Evolutionary conservation across 2,888 invertebrate species (phyloP), one percentile per base, ranked within the genome.

Genomic region (Ectemnius cavifrons): DNA sequence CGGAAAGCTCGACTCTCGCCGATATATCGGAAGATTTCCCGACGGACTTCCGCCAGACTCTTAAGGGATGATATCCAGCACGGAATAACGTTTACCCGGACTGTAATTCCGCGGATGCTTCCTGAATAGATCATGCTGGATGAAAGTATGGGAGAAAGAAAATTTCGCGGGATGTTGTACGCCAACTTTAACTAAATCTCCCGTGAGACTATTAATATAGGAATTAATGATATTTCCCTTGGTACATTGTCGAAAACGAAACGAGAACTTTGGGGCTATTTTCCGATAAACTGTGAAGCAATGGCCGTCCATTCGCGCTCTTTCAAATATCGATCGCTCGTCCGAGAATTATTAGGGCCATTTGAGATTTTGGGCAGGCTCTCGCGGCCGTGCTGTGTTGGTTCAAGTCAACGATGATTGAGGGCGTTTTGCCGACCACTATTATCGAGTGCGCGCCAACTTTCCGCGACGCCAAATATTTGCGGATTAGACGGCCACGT

Each of bases 21-120:
- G 37, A 59, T 37, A 72, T 77, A 77, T 20, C 73, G 27, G 70
- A 77, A 74, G 77, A 74, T 80, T 77, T 80, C 74, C 77, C 80
- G 70, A 37, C 64, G 80, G 74, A 64, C 37, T 37, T 37, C 37
- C 37, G 37, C 18, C 20, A 18, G 8, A 18, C 20, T 28, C 16
- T 52, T 52, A 16, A 13, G 52, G 52, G 52, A 16, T 52, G 37
- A 37, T 52, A 16, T 16, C 52, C 16, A 6, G 14, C 16, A 52
- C 37, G 52, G 52, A 52, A n/a, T 16, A 13, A 52, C n/a, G 52
- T 14, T 52, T 52, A 37, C 52, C n/a, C n/a, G 16, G 52, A 11
- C 52, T 52, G 4, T 52, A 52, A 52, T 52, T 52, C 16, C 52
- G 2, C 52, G 52, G 52, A 52, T 52, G 52, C 52, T 52, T 52